These are phyloP conservation scores for Heliconius himera DNA, from an alignment of 1,140 invertebrate genomes.

Conservation along the genomic window DNA sequence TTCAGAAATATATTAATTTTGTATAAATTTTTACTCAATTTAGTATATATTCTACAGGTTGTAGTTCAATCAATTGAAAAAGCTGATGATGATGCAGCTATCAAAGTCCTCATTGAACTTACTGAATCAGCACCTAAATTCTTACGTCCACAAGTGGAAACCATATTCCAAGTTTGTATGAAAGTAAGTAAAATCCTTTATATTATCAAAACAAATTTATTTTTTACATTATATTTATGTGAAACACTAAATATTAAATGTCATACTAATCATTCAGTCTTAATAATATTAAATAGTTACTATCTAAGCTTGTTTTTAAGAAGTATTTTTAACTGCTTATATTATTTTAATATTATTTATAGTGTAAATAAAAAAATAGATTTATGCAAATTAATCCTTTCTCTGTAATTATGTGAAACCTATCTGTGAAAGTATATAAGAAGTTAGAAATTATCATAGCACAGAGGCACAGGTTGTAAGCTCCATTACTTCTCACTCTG, in stretches of 20 bases:
- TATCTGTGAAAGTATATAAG: neutral
- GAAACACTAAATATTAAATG: no score
- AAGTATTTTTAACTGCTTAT: neutral
- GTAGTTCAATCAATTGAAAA: slow-evolving; percentile 90
- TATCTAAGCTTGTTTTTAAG: neutral
- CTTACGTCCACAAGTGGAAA: slow-evolving; percentile 91
- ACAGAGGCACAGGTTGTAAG: no score
- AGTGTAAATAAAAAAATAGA: neutral
- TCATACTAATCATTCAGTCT: no score
- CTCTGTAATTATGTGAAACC: neutral
- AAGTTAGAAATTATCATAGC: no score
- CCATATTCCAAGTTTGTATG: slow-evolving; percentile 95
- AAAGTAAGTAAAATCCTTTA: slow-evolving; percentile 83
- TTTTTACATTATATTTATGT: no score
- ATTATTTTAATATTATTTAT: neutral
- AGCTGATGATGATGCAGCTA: slow-evolving; percentile 93
- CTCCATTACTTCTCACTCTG: no score
- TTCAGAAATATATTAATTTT: neutral
- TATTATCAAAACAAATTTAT: neutral
- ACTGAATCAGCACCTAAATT: slow-evolving; percentile 97
- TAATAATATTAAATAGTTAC: no score
- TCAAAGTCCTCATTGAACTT: slow-evolving; percentile 96
- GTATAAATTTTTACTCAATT: neutral
- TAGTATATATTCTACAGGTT: slow-evolving; percentile 81
- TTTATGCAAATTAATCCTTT: neutral